Evolutionary conservation across 92 coral and sea anemone species (phyloP).

Genomic region (Chrysogorgia sp.): DNA sequence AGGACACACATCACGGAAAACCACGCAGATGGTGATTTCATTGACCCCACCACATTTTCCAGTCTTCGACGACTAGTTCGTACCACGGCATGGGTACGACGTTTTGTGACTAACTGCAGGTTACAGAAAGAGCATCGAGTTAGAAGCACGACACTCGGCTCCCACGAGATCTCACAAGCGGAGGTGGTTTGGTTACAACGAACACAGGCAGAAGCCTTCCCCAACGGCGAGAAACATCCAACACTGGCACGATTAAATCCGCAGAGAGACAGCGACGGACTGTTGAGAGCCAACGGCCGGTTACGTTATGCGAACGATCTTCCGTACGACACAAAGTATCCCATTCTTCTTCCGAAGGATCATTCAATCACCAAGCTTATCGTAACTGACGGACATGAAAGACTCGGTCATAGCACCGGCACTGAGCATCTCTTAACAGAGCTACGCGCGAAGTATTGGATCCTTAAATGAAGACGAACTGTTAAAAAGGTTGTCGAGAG

Average conservation of each 20-base stretch:
- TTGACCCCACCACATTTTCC: constrained; percentile 52
- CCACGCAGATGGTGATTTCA: neutral
- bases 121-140: constrained; percentile 39
- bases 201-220: no score
- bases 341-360: constrained; percentile 36
- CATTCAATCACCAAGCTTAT: constrained; percentile 41
- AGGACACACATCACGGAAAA: constrained; percentile 11
- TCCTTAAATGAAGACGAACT: constrained; percentile 40
- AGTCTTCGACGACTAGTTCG: no score
- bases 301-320: constrained; percentile 44
- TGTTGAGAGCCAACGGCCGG: constrained; percentile 42
- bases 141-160: neutral
- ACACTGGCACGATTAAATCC: constrained; percentile 5
- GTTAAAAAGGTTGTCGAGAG: constrained; percentile 31
- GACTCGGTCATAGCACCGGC: constrained; percentile 50
- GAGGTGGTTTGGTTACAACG: constrained; percentile 35
- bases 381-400: constrained; percentile 30
- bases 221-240: constrained; percentile 14
- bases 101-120: constrained; percentile 58
- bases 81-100: no score
- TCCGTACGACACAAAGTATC: constrained; percentile 5
- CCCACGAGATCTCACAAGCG: constrained; percentile 28
- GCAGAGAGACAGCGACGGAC: constrained; percentile 28
- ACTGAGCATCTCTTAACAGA: constrained; percentile 40
- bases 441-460: constrained; percentile 49